Evolutionary conservation across 1,140 invertebrate genomes (phyloP).

Genomic region (Scaptomyza montana): DNA sequence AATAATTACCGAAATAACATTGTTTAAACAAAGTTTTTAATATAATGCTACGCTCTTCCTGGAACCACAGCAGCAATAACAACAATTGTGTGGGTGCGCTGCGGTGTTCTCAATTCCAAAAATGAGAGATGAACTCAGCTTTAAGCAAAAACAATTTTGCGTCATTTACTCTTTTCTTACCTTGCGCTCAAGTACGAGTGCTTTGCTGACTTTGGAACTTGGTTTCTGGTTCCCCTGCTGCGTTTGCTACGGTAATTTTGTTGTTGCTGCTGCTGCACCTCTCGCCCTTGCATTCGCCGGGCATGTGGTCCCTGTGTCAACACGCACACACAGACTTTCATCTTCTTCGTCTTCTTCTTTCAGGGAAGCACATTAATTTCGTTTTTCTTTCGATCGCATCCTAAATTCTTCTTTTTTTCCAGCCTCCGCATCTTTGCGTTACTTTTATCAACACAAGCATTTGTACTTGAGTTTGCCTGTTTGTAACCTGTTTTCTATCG

Average conservation of each 20-base stretch:
- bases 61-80: constrained; percentile 24
- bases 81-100: constrained; percentile 35
- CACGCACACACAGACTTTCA: constrained; percentile 18
- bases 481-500: constrained; percentile 71
- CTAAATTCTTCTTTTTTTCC: constrained; percentile 40
- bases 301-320: constrained; percentile 54
- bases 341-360: constrained; percentile 11
- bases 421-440: constrained; percentile 39
- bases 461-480: constrained; percentile 33
- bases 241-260: constrained; percentile 58
- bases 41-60: constrained; percentile 44
- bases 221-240: constrained; percentile 56
- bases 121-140: constrained; percentile 7
- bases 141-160: constrained; percentile 3
- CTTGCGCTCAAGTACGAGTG: constrained; percentile 24
- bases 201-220: constrained; percentile 37
- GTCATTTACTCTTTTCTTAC: constrained; percentile 9
- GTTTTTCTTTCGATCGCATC: constrained; percentile 67
- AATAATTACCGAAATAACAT: constrained; percentile 35
- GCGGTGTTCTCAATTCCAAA: constrained; percentile 33
- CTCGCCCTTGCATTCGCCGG: constrained; percentile 52
- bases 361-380: constrained; percentile 38
- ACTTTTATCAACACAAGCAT: constrained; percentile 35
- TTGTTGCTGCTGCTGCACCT: constrained; percentile 39
- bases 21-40: constrained; percentile 66